Conservation (phyloP, 1,140 invertebrate species). For the Marisa cornuarietis region DNA sequence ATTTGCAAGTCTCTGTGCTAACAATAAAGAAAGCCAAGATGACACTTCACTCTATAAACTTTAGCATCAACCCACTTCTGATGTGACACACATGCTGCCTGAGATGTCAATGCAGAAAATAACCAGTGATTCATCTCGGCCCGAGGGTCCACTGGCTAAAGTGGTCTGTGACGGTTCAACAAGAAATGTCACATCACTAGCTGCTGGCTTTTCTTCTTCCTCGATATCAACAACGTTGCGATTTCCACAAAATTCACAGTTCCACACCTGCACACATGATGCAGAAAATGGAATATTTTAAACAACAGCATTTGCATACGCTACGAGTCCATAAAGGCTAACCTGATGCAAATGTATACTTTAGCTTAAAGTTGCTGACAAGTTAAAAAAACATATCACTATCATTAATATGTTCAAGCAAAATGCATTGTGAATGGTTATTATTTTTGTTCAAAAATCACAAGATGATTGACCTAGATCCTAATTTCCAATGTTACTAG, state of each 20-base stretch:
- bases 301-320: not conserved
- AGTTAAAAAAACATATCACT: not conserved
- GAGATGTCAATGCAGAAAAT: slow-evolving; percentile 64
- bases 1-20: not conserved
- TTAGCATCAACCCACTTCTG: slow-evolving; percentile 46
- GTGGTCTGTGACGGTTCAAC: slow-evolving; percentile 53
- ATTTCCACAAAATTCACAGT: slow-evolving; percentile 61
- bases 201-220: slow-evolving; percentile 54
- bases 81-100: slow-evolving; percentile 64
- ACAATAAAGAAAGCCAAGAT: not conserved
- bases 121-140: slow-evolving; percentile 56
- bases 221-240: slow-evolving; percentile 55
- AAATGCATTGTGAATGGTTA: not conserved
- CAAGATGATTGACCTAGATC: too few species aligned
- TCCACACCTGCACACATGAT: slow-evolving; percentile 49
- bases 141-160: slow-evolving; percentile 40
- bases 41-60: not conserved
- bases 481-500: too few species aligned
- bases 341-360: too few species aligned
- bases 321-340: not conserved
- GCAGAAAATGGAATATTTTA: not conserved
- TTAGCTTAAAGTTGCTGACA: not conserved
- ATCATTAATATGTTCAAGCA: not conserved
- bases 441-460: too few species aligned
- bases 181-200: slow-evolving; percentile 60